phyloP scores from a whole-genome alignment of 2,113 vertebrate species.

The Cryptomyrus ogoouensis region DNA sequence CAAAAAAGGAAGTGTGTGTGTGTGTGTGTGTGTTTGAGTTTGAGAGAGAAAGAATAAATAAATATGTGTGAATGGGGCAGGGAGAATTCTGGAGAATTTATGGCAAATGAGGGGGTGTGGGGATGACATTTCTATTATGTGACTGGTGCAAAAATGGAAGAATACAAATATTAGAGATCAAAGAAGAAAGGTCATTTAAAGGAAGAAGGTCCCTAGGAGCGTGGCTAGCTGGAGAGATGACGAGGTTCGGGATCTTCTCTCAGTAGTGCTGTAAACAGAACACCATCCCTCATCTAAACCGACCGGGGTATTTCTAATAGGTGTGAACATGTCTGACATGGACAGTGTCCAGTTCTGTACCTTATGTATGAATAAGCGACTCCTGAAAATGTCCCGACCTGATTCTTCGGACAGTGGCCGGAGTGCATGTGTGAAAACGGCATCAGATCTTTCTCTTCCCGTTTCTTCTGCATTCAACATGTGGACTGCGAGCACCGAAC shows the following conservation, averaged over 20 bases:
- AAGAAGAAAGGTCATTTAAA: not conserved
- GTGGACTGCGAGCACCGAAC: not conserved
- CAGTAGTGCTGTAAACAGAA: not conserved
- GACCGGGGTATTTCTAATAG: not conserved
- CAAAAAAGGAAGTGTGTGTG: constrained; percentile 38
- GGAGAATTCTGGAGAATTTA: not conserved
- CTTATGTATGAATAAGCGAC: constrained; percentile 22
- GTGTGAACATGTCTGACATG: not conserved
- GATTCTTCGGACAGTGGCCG: not conserved
- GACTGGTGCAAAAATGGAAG: not conserved
- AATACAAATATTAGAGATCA: not conserved
- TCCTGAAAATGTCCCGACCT: not conserved
- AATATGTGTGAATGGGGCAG: not conserved
- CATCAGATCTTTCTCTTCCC: not conserved
- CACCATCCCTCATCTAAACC: not conserved
- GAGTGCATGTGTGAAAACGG: not conserved
- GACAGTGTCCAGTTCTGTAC: not conserved
- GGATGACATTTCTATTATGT: not conserved
- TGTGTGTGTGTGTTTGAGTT: constrained; percentile 23
- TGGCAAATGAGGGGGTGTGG: not conserved
- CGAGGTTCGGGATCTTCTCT: not conserved
- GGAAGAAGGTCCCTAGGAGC: not conserved
- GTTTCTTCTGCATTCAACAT: not conserved
- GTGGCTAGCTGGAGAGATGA: not conserved
- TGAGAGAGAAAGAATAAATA: not conserved